These are phyloP conservation scores for Rhinogobius similis DNA, from an alignment of 2,113 vertebrate genomes.

Conservation along the genomic window DNA sequence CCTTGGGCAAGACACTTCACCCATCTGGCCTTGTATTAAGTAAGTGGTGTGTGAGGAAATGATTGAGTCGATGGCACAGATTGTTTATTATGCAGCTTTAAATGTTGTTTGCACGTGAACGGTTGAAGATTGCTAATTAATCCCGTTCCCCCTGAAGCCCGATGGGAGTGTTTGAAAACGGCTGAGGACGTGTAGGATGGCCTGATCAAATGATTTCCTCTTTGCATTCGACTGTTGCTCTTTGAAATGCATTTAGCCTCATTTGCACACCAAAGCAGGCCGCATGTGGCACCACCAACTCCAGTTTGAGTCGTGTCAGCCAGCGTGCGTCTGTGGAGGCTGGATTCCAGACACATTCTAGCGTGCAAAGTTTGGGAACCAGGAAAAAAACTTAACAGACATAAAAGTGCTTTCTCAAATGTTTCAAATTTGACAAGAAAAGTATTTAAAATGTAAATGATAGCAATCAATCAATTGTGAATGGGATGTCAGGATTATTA, in stretches of 20 bases:
- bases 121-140: neutral
- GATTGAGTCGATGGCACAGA: no score
- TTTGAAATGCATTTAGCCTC: slow-evolving; percentile 13
- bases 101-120: neutral
- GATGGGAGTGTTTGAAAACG: slow-evolving; percentile 1
- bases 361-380: neutral
- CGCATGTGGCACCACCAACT: slow-evolving; percentile 17
- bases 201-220: neutral
- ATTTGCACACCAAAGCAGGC: slow-evolving; percentile 18
- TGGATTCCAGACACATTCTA: neutral
- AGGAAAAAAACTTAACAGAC: neutral
- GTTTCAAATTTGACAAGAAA: no score
- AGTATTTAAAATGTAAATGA: no score
- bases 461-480: no score
- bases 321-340: neutral
- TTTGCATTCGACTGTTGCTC: slow-evolving; percentile 10
- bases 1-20: no score
- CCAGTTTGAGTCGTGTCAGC: slow-evolving; percentile 1
- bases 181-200: slow-evolving; percentile 1
- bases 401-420: no score
- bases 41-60: no score
- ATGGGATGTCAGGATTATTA: no score
- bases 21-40: no score
- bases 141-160: neutral
- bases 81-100: no score